A percentile compares a stretch with the other conserved stretches of the same genome.
phyloP scores from a whole-genome alignment of 1,140 invertebrate species.

The Dreissena rostriformis region DNA sequence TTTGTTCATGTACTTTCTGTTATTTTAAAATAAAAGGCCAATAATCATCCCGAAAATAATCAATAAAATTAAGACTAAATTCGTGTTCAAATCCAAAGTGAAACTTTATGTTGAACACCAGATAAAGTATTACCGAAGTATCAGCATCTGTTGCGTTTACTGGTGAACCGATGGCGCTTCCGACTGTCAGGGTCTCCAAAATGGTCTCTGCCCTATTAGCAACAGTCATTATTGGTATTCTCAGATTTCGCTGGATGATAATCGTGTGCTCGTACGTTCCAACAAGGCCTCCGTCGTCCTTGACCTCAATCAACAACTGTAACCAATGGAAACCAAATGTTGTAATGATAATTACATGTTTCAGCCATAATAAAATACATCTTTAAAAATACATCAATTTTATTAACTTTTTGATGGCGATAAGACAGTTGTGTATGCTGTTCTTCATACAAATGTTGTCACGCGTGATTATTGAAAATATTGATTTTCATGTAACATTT shows the following conservation, averaged over 20 bases:
- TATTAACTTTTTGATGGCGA: no score
- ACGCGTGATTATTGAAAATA: no score
- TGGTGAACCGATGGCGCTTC: conserved; percentile 31
- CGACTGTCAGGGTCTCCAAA: conserved; percentile 56
- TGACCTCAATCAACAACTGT: conserved; percentile 68
- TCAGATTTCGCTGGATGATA: conserved; percentile 69
- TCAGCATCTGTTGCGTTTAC: conserved; percentile 63
- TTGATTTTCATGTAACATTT: no score
- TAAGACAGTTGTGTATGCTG: no score
- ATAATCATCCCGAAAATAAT: no score
- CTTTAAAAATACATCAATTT: not conserved
- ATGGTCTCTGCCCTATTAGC: conserved; percentile 5
- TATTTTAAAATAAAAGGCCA: no score
- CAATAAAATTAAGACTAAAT: no score
- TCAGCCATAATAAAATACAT: not conserved
- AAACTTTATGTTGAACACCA: not conserved
- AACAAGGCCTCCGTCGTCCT: conserved; percentile 70
- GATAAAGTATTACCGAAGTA: conserved; percentile 54
- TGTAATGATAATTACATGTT: not conserved
- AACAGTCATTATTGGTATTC: conserved; percentile 61
- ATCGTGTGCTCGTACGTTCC: conserved; percentile 60
- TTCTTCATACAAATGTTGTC: not conserved
- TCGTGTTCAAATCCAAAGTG: no score
- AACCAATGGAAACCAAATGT: conserved; percentile 36
- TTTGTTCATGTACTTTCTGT: no score